Percentiles rank a stretch among this genome's conserved stretches.
phyloP scores from a whole-genome alignment of 2,113 vertebrate genomes.

The Brachyistius frenatus region DNA sequence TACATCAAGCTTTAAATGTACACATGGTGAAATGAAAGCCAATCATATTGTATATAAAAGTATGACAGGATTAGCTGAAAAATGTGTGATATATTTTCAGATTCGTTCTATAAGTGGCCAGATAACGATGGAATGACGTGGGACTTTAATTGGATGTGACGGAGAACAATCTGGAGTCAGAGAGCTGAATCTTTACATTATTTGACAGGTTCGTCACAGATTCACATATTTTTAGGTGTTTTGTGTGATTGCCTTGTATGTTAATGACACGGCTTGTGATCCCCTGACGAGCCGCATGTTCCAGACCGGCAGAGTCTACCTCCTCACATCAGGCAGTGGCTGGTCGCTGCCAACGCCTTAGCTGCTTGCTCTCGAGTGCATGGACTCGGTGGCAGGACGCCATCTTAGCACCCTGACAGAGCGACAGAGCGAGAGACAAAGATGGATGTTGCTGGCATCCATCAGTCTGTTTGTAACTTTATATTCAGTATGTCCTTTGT shows the following conservation, averaged over 20 bases:
- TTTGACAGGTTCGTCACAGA: background rate
- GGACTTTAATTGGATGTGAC: slow-evolving; percentile 36
- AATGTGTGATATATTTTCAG: background rate
- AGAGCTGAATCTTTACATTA: slow-evolving; percentile 11
- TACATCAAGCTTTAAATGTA: background rate
- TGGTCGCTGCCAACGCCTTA: slow-evolving; percentile 7
- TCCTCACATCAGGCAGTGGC: background rate
- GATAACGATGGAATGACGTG: slow-evolving; percentile 3
- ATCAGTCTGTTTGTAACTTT: too few relatives aligned
- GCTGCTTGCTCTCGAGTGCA: background rate
- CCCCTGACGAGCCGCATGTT: background rate
- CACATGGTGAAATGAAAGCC: background rate
- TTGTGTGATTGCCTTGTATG: background rate
- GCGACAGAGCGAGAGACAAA: background rate
- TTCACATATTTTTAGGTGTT: background rate
- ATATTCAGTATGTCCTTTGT: too few relatives aligned
- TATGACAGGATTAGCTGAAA: background rate
- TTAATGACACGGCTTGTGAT: background rate
- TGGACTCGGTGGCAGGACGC: slow-evolving; percentile 48
- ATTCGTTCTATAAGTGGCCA: background rate
- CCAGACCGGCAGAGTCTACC: background rate
- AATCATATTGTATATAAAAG: background rate
- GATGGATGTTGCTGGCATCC: too few relatives aligned
- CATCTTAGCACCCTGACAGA: slow-evolving; percentile 23
- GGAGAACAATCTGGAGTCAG: slow-evolving; percentile 33